A percentile compares a stretch with the other conserved stretches of the same genome.
Conservation (phyloP, 2,113 vertebrate species). For the Otocyon megalotis region DNA sequence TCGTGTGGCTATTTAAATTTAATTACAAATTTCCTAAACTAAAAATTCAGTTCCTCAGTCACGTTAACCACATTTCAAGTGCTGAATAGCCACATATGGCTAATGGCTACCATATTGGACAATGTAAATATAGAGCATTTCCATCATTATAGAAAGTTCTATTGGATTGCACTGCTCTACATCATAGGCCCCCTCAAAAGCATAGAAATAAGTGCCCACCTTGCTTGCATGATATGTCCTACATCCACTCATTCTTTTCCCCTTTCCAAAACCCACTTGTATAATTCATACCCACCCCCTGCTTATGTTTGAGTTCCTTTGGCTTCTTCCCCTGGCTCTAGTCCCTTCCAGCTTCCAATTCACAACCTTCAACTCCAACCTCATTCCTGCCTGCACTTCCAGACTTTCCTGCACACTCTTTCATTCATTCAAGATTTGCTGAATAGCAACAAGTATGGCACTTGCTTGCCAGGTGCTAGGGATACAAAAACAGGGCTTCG, state of each 20-base stretch:
- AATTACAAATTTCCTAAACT: neutral
- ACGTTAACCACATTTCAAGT: neutral
- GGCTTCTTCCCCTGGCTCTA: neutral
- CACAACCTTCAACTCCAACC: neutral
- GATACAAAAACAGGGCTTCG: neutral
- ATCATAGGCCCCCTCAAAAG: neutral
- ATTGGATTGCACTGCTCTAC: neutral
- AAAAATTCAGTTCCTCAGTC: conserved; percentile 22
- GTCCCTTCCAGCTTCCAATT: neutral
- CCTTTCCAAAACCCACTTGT: neutral
- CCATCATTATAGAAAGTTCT: neutral
- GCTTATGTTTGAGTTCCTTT: neutral
- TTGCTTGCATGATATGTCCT: neutral
- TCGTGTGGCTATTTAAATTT: neutral
- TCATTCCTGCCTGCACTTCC: neutral
- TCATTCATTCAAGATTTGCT: neutral
- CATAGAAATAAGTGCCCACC: neutral
- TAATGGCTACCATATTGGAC: neutral
- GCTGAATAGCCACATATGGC: neutral
- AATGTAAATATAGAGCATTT: neutral
- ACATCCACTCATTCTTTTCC: neutral
- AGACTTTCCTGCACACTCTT: neutral
- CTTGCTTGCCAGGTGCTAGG: neutral
- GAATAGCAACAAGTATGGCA: neutral
- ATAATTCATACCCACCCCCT: neutral